These are phyloP conservation scores for Pristis pectinata DNA, from an alignment of 2,797 vertebrate species.

Conservation along the genomic window DNA sequence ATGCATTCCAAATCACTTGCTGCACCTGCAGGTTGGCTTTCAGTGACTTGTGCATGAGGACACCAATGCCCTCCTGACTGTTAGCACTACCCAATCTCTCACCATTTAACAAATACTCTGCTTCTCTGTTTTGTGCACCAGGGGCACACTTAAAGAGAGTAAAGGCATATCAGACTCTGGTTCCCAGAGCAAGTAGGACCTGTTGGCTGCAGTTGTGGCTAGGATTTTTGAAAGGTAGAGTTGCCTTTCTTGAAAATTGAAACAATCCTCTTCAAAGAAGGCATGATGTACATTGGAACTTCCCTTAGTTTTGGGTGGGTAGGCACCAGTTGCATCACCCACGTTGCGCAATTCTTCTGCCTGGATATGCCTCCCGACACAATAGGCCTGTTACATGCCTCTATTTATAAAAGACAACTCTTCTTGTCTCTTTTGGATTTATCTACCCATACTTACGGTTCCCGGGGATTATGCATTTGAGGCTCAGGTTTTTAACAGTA, in stretches of 20 bases:
- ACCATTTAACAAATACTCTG: no score
- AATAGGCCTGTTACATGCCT: background rate
- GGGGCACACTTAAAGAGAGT: background rate
- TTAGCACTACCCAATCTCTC: no score
- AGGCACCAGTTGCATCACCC: background rate
- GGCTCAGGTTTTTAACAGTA: no score
- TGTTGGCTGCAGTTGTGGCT: background rate
- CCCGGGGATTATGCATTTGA: no score
- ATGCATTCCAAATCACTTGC: no score
- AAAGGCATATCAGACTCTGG: background rate
- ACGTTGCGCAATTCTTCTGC: background rate
- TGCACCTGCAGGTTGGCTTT: no score
- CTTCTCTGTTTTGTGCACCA: no score
- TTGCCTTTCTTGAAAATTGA: background rate
- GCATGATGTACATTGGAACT: background rate
- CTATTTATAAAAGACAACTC: background rate
- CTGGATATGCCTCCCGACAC: background rate
- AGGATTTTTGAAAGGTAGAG: background rate
- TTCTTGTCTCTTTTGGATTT: no score
- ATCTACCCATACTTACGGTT: no score
- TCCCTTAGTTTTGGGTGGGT: background rate
- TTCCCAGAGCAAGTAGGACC: background rate
- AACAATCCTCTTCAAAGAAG: background rate
- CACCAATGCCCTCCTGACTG: no score
- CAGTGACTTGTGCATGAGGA: no score